These are phyloP conservation scores for Lithobius niger DNA, from an alignment of 1,140 invertebrate genomes.

Conservation along the genomic window DNA sequence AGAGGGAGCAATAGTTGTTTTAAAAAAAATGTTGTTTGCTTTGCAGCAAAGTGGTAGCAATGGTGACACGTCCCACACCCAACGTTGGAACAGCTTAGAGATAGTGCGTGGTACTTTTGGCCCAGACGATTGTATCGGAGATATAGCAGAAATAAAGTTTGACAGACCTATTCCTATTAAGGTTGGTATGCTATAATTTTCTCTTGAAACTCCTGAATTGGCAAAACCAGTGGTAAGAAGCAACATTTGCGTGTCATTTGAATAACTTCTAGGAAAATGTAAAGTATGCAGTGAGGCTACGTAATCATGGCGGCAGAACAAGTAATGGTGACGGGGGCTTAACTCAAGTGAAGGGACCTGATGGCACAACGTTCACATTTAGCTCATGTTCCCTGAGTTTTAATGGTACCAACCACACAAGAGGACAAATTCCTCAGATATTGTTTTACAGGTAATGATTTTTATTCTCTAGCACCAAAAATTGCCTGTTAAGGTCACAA, in stretches of 20 bases:
- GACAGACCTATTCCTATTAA: slow-evolving; percentile 73
- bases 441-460: slow-evolving; percentile 49
- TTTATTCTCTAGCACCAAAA: no score
- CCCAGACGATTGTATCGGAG: slow-evolving; percentile 53
- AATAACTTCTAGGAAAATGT: slow-evolving; percentile 52
- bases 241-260: background rate
- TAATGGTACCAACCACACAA: slow-evolving; percentile 82
- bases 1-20: no score
- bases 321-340: slow-evolving; percentile 85
- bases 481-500: no score
- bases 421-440: slow-evolving; percentile 89
- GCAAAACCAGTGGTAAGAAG: no score
- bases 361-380: slow-evolving; percentile 85
- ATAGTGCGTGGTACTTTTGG: slow-evolving; percentile 54
- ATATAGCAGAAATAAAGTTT: slow-evolving; percentile 78
- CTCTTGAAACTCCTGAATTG: background rate
- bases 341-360: slow-evolving; percentile 70
- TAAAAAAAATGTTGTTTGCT: no score
- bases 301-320: slow-evolving; percentile 82
- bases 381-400: slow-evolving; percentile 81
- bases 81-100: slow-evolving; percentile 58
- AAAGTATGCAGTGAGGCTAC: slow-evolving; percentile 75
- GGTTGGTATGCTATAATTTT: slow-evolving; percentile 32
- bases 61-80: slow-evolving; percentile 24
- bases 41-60: slow-evolving; percentile 19